Conservation (phyloP, 1,140 invertebrate genomes). For the silkworm (Bombyx mori) region ASM3026992v2 NC_085133.1:6670001-6670500, state of each 20-base stretch:
- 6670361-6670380: too few species aligned
- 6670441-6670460: conserved; percentile 45
- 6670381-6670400: too few species aligned
- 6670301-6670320: neutral
- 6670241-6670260: conserved; percentile 52
- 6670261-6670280: conserved; percentile 65
- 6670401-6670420: neutral
- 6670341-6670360: too few species aligned
- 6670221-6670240: conserved; percentile 64
- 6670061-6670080: too few species aligned
- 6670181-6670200: conserved; percentile 69
- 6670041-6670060: too few species aligned
- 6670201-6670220: conserved; percentile 63
- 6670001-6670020: conserved; percentile 24
- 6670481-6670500: conserved; percentile 60
- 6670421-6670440: neutral
- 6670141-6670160: neutral
- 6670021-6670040: too few species aligned
- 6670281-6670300: conserved; percentile 56
- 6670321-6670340: too few species aligned
- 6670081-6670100: too few species aligned
- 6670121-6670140: neutral
- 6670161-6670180: conserved; percentile 50
- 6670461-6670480: conserved; percentile 25
- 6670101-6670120: too few species aligned